These are phyloP conservation scores for Dendrolimus pini DNA, from an alignment of 2,888 invertebrate genomes.

Conservation along the genomic window DNA sequence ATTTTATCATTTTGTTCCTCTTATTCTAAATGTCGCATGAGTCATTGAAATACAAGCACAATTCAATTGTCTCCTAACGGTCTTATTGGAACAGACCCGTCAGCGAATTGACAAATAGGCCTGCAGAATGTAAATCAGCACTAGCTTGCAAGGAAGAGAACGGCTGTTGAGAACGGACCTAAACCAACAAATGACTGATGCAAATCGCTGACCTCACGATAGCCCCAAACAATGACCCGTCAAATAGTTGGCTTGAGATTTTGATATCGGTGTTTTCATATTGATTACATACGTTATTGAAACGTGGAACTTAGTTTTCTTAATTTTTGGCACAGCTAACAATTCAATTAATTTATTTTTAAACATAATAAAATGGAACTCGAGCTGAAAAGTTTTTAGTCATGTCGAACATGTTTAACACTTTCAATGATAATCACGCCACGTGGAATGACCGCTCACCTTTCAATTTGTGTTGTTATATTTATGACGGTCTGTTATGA, in stretches of 20 bases:
- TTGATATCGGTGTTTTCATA: neutral
- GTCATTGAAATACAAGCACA: neutral
- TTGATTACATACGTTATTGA: neutral
- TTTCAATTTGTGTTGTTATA: no score
- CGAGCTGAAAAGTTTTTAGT: no score
- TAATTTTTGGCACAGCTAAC: neutral
- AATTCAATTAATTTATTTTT: neutral
- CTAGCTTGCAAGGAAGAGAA: neutral
- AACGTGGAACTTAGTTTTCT: neutral
- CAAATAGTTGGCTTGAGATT: neutral
- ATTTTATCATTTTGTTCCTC: no score
- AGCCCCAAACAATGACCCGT: neutral
- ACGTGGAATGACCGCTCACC: no score
- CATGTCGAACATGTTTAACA: no score
- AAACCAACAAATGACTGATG: constrained; percentile 18
- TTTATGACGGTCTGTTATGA: no score
- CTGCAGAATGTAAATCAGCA: neutral
- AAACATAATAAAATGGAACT: no score
- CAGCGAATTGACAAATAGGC: neutral
- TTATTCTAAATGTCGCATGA: no score
- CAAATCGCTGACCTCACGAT: constrained; percentile 6
- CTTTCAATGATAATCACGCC: no score
- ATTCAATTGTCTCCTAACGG: neutral
- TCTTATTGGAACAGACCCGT: neutral
- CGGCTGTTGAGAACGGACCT: constrained; percentile 8